phyloP scores from a whole-genome alignment of 2,888 invertebrate genomes.

The Andricus curvator region DNA sequence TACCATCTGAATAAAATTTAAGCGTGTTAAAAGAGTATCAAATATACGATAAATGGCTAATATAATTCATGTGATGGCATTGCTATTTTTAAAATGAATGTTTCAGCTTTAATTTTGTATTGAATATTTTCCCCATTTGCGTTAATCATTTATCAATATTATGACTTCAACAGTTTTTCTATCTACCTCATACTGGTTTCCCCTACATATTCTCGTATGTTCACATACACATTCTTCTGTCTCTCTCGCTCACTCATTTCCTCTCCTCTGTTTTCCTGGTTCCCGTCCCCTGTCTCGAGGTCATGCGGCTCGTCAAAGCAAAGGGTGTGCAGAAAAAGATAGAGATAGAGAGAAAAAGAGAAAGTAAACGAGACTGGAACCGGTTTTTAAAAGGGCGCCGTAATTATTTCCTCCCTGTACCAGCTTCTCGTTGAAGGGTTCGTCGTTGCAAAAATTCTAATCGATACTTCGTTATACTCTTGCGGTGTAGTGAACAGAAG shows the following conservation, averaged over 20 bases:
- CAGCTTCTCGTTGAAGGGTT: conserved; percentile 40
- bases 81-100: too few species aligned
- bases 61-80: too few species aligned
- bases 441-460: conserved; percentile 56
- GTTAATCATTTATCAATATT: too few species aligned
- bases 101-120: too few species aligned
- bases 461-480: conserved; percentile 47
- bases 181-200: too few species aligned
- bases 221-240: not conserved
- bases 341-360: conserved; percentile 53
- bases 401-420: conserved; percentile 65
- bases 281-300: conserved; percentile 17
- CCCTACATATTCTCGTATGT: not conserved
- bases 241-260: conserved; percentile 36
- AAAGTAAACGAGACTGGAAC: conserved; percentile 56
- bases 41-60: too few species aligned
- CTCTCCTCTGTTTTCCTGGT: conserved; percentile 12
- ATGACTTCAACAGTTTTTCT: too few species aligned
- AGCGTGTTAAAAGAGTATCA: too few species aligned
- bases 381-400: conserved; percentile 66
- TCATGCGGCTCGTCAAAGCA: conserved; percentile 60
- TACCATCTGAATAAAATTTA: too few species aligned
- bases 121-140: too few species aligned
- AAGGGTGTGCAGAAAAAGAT: conserved; percentile 49
- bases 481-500: not conserved